Percentiles rank a stretch among this genome's conserved stretches.
Conservation (phyloP, 2,113 vertebrate genomes). For the Entomyzon cyanotis region DNA sequence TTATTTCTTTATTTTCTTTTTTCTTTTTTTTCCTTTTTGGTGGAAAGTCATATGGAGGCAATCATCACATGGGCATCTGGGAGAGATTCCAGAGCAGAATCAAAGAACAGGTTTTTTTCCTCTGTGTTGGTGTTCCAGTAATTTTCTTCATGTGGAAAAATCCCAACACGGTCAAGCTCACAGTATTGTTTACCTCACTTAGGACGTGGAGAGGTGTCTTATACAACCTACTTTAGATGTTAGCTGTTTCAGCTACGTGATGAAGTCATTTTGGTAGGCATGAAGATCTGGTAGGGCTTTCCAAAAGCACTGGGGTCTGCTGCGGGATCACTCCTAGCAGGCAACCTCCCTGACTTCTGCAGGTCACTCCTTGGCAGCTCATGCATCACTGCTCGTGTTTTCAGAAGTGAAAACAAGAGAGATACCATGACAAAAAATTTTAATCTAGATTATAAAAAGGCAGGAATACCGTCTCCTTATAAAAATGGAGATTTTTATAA, state of each 20-base stretch:
- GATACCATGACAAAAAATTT: neutral
- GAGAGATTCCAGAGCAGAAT: conserved; percentile 2
- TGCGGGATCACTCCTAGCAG: rapidly evolving
- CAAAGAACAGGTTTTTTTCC: neutral
- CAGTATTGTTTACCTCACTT: neutral
- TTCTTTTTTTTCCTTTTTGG: neutral
- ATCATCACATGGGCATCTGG: neutral
- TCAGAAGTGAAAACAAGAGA: neutral
- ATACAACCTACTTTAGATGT: neutral
- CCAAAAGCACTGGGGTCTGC: neutral
- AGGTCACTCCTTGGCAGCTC: neutral
- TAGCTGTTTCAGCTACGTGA: neutral
- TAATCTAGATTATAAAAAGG: neutral
- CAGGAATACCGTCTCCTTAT: neutral
- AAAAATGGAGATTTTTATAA: too few relatives aligned
- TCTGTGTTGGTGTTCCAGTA: neutral
- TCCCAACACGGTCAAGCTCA: rapidly evolving
- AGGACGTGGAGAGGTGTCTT: neutral
- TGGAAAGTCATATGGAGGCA: conserved; percentile 17
- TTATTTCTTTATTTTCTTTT: too few relatives aligned
- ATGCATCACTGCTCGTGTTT: rapidly evolving
- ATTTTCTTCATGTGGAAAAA: neutral
- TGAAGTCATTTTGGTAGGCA: neutral
- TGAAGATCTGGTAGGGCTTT: neutral
- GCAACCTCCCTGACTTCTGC: neutral